A percentile compares a stretch with the other conserved stretches of the same genome.
phyloP scores from a whole-genome alignment of 1,140 invertebrate species.

The Drosophila equinoxialis region DNA sequence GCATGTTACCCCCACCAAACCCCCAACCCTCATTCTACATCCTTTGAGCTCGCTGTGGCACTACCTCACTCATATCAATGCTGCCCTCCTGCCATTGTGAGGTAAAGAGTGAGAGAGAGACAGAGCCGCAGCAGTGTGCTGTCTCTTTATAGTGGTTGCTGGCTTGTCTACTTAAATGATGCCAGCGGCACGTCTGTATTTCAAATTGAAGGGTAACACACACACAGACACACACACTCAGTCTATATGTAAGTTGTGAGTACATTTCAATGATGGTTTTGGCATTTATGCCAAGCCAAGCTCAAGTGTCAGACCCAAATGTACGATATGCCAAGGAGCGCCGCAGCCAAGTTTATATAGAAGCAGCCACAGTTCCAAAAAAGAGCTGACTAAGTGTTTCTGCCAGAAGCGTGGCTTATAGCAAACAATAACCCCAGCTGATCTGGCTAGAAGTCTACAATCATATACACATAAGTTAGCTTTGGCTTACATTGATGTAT shows the following conservation, averaged over 20 bases:
- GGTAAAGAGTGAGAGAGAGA: not conserved
- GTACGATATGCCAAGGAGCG: slow-evolving; percentile 39
- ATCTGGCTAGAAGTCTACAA: not conserved
- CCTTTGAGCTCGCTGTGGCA: slow-evolving; percentile 10
- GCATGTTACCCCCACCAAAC: slow-evolving; percentile 26
- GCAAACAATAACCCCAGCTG: not conserved
- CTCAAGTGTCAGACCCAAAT: slow-evolving; percentile 51
- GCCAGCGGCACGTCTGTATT: slow-evolving; percentile 57
- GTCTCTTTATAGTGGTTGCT: slow-evolving; percentile 35
- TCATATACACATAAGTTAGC: not conserved
- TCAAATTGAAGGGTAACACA: slow-evolving; percentile 72
- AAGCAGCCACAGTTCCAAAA: slow-evolving; percentile 1
- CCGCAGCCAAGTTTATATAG: slow-evolving; percentile 2
- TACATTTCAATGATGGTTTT: slow-evolving; percentile 67
- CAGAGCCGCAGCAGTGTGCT: slow-evolving; percentile 20
- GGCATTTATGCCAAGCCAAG: slow-evolving; percentile 67
- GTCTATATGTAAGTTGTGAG: slow-evolving; percentile 33
- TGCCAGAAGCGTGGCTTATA: slow-evolving; percentile 14
- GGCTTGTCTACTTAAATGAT: slow-evolving; percentile 65
- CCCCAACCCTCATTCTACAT: not conserved
- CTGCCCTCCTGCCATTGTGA: not conserved
- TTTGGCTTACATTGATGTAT: slow-evolving; percentile 2
- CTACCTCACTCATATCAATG: slow-evolving; percentile 10
- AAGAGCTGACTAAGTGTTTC: slow-evolving; percentile 48
- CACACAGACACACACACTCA: slow-evolving; percentile 19